These are phyloP conservation scores for Sphyrna mokarran DNA, from an alignment of 2,113 vertebrate species.

Conservation along the genomic window DNA sequence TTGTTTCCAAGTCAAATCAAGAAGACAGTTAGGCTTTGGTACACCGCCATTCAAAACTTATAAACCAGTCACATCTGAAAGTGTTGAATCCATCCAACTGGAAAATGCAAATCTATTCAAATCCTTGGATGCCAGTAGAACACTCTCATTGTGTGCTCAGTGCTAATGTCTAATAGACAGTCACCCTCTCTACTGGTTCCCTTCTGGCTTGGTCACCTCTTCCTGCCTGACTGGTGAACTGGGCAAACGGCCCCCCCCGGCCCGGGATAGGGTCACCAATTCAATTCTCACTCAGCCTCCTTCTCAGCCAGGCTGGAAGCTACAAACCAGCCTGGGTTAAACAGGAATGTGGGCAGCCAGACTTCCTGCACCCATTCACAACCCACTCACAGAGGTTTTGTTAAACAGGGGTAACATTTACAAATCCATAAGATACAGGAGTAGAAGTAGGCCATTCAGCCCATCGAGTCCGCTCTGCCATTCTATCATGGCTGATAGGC, in stretches of 20 bases:
- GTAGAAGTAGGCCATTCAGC: no score
- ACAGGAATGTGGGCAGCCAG: neutral
- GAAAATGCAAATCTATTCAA: slow-evolving; percentile 6
- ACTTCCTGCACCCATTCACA: neutral
- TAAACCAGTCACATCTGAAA: neutral
- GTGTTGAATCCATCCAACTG: neutral
- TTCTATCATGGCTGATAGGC: no score
- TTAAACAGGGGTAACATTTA: no score
- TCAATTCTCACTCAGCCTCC: neutral
- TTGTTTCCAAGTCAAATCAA: neutral
- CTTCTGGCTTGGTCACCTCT: neutral
- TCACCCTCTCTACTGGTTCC: neutral
- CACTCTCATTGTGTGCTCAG: neutral
- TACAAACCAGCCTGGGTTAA: neutral
- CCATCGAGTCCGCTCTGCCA: no score
- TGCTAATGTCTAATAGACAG: no score
- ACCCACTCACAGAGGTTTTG: no score
- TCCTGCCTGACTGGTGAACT: neutral
- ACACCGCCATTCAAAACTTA: neutral
- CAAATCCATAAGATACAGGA: no score
- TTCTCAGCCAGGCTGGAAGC: neutral
- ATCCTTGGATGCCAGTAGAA: neutral
- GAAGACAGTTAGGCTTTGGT: neutral
- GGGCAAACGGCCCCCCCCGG: neutral
- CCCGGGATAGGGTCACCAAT: neutral